Base-by-base conservation (phyloP, 2,797 vertebrate species). In the Tadarida brasiliensis region DNA sequence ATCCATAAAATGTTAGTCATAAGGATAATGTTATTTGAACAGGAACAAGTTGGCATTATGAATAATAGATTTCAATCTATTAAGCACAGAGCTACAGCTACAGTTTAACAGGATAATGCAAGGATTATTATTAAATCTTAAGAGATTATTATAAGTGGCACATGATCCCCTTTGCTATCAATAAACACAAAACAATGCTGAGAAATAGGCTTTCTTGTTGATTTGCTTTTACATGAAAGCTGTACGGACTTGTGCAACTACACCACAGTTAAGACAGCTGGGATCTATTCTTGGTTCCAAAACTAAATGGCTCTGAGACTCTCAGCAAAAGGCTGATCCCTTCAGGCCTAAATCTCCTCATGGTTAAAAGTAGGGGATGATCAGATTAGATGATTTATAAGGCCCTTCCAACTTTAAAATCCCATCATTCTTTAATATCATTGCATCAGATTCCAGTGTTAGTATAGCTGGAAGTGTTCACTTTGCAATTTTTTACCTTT, bases 41-140 rank as follows among this genome's bases (percentile, higher is more conserved):
- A 97, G 87, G 44, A 97, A 85, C 87, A 94, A 90, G 87, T 96
- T 63, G 68, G 84, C 67, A 96, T 97, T 87, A 96, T 97, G 91
- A 97, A 97, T 94, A 97, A 97, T 97, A 94, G 91, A 97, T 97
- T 96, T 78, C 86, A 97, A 97, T 96, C 95, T 96, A 97, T 94
- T 95, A 96, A 91, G 91, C 83, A 81, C 70, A 95, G 88, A 95
- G 74, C 94, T 91, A 49, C 80, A 91, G 84, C 91, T 94, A 80
- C 47, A 92, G n/a, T 95, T 96, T 96, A 97, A 96, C 56, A 91
- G 70, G 94, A 95, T 97, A 96, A 97, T 84, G 82, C 67, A 68
- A 74, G 92, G 96, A 96, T 97, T 97, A 97, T 96, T 96, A 92
- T 97, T 91, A 94, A 95, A 95, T 96, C 61, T 92, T 84, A 91